Base-by-base conservation (phyloP, 2,113 vertebrate genomes). In the Centropristis striata region DNA sequence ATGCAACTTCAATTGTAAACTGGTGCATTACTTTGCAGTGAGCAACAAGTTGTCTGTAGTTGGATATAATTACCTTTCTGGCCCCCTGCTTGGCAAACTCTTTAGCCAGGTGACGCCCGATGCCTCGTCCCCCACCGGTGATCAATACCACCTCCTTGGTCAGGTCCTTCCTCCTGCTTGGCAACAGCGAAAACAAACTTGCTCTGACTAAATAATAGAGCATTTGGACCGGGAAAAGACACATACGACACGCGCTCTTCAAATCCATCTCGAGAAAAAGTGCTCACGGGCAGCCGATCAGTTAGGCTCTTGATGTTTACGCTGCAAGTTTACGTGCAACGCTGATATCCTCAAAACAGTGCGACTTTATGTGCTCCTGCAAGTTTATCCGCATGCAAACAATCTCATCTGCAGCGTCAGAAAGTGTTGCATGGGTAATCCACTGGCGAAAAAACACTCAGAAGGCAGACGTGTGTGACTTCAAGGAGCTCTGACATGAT, bases 61-160 rank as follows among this genome's bases (percentile, higher is more conserved):
- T 37, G 9, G 32, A 14, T 59, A 42, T 36, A 14, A 23, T 95
- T 96, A 99, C 98, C 98, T 99, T 99, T 61, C 92, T 94, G 87
- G 96, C 96, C 66, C 97, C 96, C 71, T 96, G 96, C 63, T 88
- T 93, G 5, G 97, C 96, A 20, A 99, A 99, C 92, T 98, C 97
- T 81, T 90, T 93, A 37, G 97, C 98, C 88, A 99, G 95, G 90
- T 98, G 96, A 36, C 97, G 96, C 2, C 98, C 98, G 91, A 99
- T 99, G 91, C 98, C 98, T 69, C 98, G 92, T 87, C 98, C 98
- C 60, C 98, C 98, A 12, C 98, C 98, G 63, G 98, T 99, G 93
- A 99, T 93, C 88, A 99, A 94, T 46, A 99, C 97, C 83, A 90
- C 95, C 84, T 99, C 98, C 88, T 88, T 92, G 81, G 87, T 85